These are phyloP conservation scores for Aspiorhynchus laticeps DNA, from an alignment of 2,113 vertebrate genomes.

Conservation along the genomic window DNA sequence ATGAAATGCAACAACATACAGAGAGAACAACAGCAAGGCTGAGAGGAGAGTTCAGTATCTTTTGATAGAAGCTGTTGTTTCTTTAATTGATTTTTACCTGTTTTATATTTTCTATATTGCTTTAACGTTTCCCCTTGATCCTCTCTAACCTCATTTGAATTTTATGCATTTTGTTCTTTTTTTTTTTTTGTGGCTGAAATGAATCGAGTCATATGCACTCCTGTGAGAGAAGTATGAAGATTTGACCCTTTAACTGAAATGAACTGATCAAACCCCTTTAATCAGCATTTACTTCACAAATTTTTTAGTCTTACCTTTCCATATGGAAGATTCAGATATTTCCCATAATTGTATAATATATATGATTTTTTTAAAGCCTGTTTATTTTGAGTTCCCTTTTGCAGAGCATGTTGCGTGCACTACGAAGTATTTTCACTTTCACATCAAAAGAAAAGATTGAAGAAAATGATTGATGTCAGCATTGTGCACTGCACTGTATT, in stretches of 20 bases:
- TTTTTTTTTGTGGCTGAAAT: constrained; percentile 31
- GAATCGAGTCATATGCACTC: constrained; percentile 23
- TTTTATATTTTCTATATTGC: constrained; percentile 61
- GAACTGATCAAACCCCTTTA: constrained; percentile 34
- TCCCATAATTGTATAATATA: constrained; percentile 52
- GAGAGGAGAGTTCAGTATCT: constrained; percentile 56
- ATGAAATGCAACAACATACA: constrained; percentile 48
- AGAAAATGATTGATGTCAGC: constrained; percentile 19
- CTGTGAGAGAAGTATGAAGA: constrained; percentile 15
- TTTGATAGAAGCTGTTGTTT: constrained; percentile 57
- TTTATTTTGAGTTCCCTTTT: constrained; percentile 44
- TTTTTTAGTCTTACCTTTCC: constrained; percentile 53
- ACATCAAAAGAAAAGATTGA: constrained; percentile 26
- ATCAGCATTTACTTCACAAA: constrained; percentile 26
- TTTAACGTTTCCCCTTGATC: constrained; percentile 57
- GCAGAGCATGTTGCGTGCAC: constrained; percentile 43
- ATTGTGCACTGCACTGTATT: constrained; percentile 40
- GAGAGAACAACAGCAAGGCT: constrained; percentile 51
- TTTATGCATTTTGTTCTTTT: constrained; percentile 43
- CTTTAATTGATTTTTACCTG: constrained; percentile 54
- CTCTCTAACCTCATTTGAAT: constrained; percentile 9
- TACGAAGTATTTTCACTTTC: constrained; percentile 45
- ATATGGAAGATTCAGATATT: constrained; percentile 56
- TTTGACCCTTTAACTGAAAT: constrained; percentile 13
- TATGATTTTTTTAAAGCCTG: constrained; percentile 56